Evolutionary conservation across 2,797 vertebrate genomes (phyloP).

Genomic region (Eospalax fontanierii): DNA sequence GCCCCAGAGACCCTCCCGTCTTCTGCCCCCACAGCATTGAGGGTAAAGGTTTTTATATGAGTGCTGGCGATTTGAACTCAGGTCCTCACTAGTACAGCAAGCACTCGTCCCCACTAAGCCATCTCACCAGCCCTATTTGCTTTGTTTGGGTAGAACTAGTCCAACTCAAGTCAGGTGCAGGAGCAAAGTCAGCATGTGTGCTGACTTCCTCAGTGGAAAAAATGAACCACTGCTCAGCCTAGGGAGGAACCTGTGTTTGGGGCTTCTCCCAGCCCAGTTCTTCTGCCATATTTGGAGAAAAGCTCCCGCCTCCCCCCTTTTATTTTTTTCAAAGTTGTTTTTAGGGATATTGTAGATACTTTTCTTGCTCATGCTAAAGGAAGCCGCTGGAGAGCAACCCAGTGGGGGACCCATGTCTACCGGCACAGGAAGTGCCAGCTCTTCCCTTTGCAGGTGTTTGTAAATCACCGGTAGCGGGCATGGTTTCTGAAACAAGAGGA

Average conservation of each 20-base stretch:
- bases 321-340: conserved; percentile 12
- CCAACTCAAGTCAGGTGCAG: neutral
- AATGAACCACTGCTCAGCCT: neutral
- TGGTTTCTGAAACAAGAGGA: neutral
- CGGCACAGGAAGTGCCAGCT: neutral
- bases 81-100: neutral
- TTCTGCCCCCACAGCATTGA: neutral
- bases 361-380: neutral
- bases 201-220: conserved; percentile 44
- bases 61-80: neutral
- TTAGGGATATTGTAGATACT: neutral
- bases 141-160: conserved; percentile 25
- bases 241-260: neutral
- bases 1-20: neutral
- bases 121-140: neutral
- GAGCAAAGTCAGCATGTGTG: neutral
- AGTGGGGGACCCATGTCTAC: neutral
- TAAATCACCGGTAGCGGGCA: neutral
- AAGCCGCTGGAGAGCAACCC: neutral
- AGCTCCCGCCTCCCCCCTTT: neutral
- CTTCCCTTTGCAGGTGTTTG: neutral
- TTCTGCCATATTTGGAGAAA: conserved; percentile 77
- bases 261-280: conserved; percentile 16
- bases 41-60: neutral
- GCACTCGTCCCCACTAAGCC: neutral